phyloP scores from a whole-genome alignment of 2,888 invertebrate species.

The Agrochola lychnidis region DNA sequence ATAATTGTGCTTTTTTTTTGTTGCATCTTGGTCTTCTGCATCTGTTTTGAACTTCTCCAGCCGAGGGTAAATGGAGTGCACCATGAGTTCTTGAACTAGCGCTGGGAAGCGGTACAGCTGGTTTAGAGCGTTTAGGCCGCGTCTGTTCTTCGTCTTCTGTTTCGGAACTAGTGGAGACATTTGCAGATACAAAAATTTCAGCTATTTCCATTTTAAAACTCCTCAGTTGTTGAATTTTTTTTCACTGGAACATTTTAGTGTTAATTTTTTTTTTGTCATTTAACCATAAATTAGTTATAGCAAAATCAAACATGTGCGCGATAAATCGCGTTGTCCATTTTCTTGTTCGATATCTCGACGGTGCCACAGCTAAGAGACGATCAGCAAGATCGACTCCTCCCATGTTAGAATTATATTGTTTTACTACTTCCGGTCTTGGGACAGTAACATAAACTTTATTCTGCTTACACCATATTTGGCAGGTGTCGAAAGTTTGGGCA shows the following conservation, averaged over 20 bases:
- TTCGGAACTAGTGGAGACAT: too few species aligned
- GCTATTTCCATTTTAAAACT: conserved; percentile 4
- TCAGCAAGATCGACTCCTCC: conserved; percentile 24
- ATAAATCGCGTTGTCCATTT: conserved; percentile 10
- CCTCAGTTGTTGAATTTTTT: conserved; percentile 6
- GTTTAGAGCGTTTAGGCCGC: too few species aligned
- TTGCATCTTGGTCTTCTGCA: too few species aligned
- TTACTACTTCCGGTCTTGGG: conserved; percentile 13
- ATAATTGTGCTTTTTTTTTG: too few species aligned
- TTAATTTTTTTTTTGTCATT: not conserved
- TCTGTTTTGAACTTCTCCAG: too few species aligned
- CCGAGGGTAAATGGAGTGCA: too few species aligned
- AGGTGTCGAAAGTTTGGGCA: conserved; percentile 6
- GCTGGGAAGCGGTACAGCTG: too few species aligned
- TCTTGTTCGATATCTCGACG: conserved; percentile 5
- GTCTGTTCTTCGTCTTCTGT: too few species aligned
- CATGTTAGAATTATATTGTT: conserved; percentile 19
- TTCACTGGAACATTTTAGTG: not conserved
- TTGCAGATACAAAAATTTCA: too few species aligned
- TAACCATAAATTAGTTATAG: conserved; percentile 1
- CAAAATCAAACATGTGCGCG: conserved; percentile 8
- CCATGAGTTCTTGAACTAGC: too few species aligned
- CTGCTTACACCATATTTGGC: conserved; percentile 17
- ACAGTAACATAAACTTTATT: conserved; percentile 12
- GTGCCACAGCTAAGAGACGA: conserved; percentile 5